Percentiles rank a stretch among this genome's conserved stretches.
phyloP scores from a whole-genome alignment of 1,140 invertebrate genomes.

The Ericerus pela region DNA sequence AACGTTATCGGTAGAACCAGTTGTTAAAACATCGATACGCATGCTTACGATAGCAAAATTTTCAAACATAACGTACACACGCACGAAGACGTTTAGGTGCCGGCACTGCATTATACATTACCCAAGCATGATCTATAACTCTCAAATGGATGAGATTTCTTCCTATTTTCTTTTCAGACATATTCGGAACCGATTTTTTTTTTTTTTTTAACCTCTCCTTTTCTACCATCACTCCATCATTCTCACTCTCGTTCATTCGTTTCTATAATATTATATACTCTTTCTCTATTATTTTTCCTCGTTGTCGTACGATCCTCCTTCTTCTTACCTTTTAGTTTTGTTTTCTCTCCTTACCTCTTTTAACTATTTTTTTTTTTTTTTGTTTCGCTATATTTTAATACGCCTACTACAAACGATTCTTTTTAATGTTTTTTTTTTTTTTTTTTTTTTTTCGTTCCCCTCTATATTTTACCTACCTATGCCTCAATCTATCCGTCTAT shows the following conservation, averaged over 20 bases:
- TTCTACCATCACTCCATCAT: too few relatives aligned
- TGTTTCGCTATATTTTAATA: conserved; percentile 12
- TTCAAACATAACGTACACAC: conserved; percentile 3
- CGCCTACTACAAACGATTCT: conserved; percentile 11
- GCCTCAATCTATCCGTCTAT: too few relatives aligned
- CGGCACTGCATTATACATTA: conserved; percentile 6
- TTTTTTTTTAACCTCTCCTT: too few relatives aligned
- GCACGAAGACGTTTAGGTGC: conserved; percentile 1
- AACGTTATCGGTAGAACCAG: not conserved
- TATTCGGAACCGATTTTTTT: conserved; percentile 4
- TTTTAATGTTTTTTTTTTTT: conserved; percentile 11
- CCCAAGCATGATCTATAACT: conserved; percentile 8
- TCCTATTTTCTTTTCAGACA: conserved; percentile 10
- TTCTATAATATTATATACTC: too few relatives aligned
- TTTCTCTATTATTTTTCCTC: too few relatives aligned
- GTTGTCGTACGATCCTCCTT: conserved; percentile 7
- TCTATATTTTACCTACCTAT: too few relatives aligned
- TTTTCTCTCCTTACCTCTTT: conserved; percentile 2
- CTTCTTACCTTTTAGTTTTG: not conserved
- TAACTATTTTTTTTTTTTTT: conserved; percentile 4
- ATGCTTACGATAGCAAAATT: not conserved
- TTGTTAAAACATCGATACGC: not conserved
- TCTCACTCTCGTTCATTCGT: too few relatives aligned
- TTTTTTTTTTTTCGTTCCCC: too few relatives aligned
- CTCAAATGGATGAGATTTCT: conserved; percentile 9